These are phyloP conservation scores for Mesorhabditis belari DNA, from an alignment of 2,888 invertebrate genomes.

Conservation along the genomic window DNA sequence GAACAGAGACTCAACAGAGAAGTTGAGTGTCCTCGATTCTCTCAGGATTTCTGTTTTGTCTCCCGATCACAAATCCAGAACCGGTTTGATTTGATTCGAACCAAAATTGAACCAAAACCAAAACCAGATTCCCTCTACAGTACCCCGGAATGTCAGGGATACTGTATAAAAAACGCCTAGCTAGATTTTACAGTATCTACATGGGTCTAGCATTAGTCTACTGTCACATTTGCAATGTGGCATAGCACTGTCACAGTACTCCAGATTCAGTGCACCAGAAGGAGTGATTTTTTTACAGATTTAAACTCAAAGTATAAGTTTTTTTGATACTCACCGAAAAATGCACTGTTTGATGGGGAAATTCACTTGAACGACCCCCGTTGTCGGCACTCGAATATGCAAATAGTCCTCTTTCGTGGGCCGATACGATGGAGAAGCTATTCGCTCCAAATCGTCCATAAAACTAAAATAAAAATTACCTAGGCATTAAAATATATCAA, in stretches of 20 bases:
- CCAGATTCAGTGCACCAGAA: background rate
- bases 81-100: too few relatives aligned
- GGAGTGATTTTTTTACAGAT: background rate
- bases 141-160: too few relatives aligned
- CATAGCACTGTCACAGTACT: background rate
- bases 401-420: slow-evolving; percentile 24
- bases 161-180: too few relatives aligned
- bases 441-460: slow-evolving; percentile 23
- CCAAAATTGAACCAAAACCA: too few relatives aligned
- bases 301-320: background rate
- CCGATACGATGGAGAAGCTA: slow-evolving; percentile 13
- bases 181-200: too few relatives aligned
- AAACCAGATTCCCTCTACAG: too few relatives aligned
- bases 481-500: background rate
- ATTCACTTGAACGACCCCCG: slow-evolving; percentile 24
- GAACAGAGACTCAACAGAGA: too few relatives aligned
- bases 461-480: slow-evolving; percentile 22
- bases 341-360: slow-evolving; percentile 24
- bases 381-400: slow-evolving; percentile 22
- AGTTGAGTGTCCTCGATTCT: too few relatives aligned
- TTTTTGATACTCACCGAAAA: slow-evolving; percentile 16
- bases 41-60: too few relatives aligned
- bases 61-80: too few relatives aligned
- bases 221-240: too few relatives aligned
- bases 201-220: too few relatives aligned